These are phyloP conservation scores for Noctuana brunneofusca DNA, from an alignment of 2,888 invertebrate genomes.

Conservation along the genomic window DNA sequence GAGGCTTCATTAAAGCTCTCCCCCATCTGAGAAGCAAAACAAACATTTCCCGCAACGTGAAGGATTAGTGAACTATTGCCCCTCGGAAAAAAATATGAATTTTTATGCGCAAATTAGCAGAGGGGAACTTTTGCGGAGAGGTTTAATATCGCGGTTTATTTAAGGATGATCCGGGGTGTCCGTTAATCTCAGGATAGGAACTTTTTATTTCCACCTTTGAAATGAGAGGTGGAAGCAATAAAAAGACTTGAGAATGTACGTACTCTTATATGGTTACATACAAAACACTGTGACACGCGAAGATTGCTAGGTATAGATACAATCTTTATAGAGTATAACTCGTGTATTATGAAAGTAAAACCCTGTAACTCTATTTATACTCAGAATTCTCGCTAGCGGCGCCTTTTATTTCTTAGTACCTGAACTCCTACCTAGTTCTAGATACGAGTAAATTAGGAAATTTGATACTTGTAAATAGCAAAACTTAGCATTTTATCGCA, in stretches of 20 bases:
- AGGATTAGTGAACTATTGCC: conserved; percentile 11
- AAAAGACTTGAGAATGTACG: neutral
- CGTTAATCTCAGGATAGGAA: neutral
- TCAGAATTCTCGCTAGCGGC: neutral
- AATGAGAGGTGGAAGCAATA: conserved; percentile 3
- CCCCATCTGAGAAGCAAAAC: neutral
- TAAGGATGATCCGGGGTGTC: conserved; percentile 20
- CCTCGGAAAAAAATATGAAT: conserved; percentile 23
- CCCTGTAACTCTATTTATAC: no score
- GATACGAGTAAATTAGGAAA: neutral
- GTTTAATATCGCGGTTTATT: conserved; percentile 30
- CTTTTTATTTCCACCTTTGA: conserved; percentile 6
- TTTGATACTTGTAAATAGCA: neutral
- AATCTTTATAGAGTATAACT: no score
- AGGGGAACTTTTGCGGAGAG: conserved; percentile 13
- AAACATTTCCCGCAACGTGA: conserved; percentile 4
- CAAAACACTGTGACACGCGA: no score
- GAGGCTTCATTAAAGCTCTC: neutral
- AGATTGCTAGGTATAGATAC: no score
- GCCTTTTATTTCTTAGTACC: neutral
- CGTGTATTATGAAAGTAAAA: no score
- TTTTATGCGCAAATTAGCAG: conserved; percentile 23
- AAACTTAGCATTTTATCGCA: conserved; percentile 13
- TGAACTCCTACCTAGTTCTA: neutral
- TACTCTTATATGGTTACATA: no score